Evolutionary conservation across 1,140 invertebrate species (phyloP), one percentile per base, ranked within the genome.

Genomic region (Hormaphis cornu): DNA sequence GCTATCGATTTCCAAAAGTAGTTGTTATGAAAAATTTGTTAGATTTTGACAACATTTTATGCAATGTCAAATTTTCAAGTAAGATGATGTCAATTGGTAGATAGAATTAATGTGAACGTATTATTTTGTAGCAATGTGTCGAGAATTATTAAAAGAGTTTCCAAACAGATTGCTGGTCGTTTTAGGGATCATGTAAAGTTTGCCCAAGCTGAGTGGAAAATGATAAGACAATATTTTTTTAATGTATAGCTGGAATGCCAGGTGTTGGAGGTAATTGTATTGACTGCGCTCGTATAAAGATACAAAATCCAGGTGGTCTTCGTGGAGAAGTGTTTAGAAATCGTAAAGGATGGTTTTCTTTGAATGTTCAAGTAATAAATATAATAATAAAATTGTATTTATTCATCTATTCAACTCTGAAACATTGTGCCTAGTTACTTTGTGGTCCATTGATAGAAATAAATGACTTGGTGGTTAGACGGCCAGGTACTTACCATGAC

Each of bases 301-400:
- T 71, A 35, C 56, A 69, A 69, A 59, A 28, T 72, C 40, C 73
- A 33, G 73, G 72, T 40, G 73, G 72, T 28, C 46, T 71, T 37
- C 18, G 75, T 71, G 74, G 74, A 16, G 77, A 81, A 73, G 74
- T 75, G 33, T 81, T 75, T 69, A 72, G 76, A 48, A 81, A 81
- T 70, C 53, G 76, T 28, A 79, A 81, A 74, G 75, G 74, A 0
- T 78, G 73, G 35, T 79, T 79, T 72, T 78, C 78, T 16, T 63
- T 79, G 7, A 80, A 81, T 74, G 76, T 80, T 0, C 79, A 81
- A 76, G 44, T 52, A 28, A 72, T 76, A 37, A 73, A 72, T 71
- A 73, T 75, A 71, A 69, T 75, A 48, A 71, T 48, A 3, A 48
- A 2, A 5, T 12, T 48, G 3, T 20, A 24, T 20, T 48, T 20